phyloP scores from a whole-genome alignment of 2,888 invertebrate species.

The Synergus laeviventris region DNA sequence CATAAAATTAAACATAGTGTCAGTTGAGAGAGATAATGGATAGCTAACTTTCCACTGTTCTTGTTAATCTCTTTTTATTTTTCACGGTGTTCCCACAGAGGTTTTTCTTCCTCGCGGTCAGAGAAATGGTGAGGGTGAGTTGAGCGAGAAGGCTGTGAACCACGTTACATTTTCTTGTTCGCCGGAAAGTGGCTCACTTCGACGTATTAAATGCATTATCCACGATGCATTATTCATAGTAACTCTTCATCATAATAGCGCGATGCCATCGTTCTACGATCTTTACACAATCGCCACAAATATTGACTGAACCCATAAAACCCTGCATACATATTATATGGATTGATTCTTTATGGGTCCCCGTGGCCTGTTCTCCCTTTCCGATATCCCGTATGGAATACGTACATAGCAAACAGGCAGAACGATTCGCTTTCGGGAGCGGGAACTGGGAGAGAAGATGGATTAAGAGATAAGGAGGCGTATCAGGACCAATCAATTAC shows the following conservation, averaged over 20 bases:
- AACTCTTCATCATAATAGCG: constrained; percentile 54
- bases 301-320: constrained; percentile 66
- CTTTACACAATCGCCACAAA: constrained; percentile 66
- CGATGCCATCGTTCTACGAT: constrained; percentile 46
- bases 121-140: background rate
- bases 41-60: background rate
- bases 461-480: constrained; percentile 74
- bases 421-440: constrained; percentile 56
- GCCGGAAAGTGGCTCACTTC: constrained; percentile 44
- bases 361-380: constrained; percentile 41
- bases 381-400: constrained; percentile 46
- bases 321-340: constrained; percentile 60
- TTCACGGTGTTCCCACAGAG: background rate
- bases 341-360: constrained; percentile 69
- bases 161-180: constrained; percentile 7
- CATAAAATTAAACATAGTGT: background rate
- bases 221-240: constrained; percentile 65
- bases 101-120: background rate
- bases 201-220: constrained; percentile 57
- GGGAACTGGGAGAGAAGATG: constrained; percentile 65
- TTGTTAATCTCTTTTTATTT: background rate
- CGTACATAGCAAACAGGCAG: constrained; percentile 56
- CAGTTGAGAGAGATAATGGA: background rate
- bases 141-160: background rate
- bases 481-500: constrained; percentile 75